These are phyloP conservation scores for Diglossa cyanea DNA, from an alignment of 2,797 vertebrate species.

Conservation along the genomic window DNA sequence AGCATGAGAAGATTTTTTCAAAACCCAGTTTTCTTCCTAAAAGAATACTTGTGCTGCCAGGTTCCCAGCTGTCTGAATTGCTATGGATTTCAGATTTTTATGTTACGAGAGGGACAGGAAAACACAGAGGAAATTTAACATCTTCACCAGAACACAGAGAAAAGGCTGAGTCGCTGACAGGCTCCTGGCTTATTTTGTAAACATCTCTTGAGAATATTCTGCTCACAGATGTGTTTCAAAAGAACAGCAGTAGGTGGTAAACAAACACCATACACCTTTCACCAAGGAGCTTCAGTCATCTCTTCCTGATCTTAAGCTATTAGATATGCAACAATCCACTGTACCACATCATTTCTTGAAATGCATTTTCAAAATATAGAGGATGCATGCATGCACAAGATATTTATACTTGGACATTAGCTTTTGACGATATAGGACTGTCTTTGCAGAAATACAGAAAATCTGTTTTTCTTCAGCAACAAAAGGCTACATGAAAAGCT, in stretches of 20 bases:
- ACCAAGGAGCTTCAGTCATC: not conserved
- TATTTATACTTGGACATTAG: not conserved
- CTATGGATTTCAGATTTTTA: not conserved
- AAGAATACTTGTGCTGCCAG: not conserved
- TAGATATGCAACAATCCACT: not conserved
- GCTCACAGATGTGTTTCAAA: conserved; percentile 33
- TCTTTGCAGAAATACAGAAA: not conserved
- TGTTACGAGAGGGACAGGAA: not conserved
- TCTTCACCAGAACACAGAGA: not conserved
- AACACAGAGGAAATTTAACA: not conserved
- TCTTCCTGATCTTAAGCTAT: not conserved
- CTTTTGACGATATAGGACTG: not conserved
- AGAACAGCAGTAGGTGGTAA: conserved; percentile 27
- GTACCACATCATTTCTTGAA: not conserved
- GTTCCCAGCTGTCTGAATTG: not conserved
- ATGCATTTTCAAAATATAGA: not conserved
- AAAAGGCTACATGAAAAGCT: not conserved
- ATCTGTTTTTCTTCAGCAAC: not conserved
- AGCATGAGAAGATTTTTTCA: not conserved
- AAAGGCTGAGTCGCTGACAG: conserved; percentile 16
- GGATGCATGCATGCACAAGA: not conserved
- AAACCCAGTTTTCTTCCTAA: not conserved
- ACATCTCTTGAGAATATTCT: not conserved
- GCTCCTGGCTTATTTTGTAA: conserved; percentile 6
- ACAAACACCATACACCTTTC: conserved; percentile 15